A percentile compares a stretch with the other conserved stretches of the same genome.
Evolutionary conservation across 2,888 invertebrate genomes (phyloP).

Genomic region (Drosophila quinaria): DNA sequence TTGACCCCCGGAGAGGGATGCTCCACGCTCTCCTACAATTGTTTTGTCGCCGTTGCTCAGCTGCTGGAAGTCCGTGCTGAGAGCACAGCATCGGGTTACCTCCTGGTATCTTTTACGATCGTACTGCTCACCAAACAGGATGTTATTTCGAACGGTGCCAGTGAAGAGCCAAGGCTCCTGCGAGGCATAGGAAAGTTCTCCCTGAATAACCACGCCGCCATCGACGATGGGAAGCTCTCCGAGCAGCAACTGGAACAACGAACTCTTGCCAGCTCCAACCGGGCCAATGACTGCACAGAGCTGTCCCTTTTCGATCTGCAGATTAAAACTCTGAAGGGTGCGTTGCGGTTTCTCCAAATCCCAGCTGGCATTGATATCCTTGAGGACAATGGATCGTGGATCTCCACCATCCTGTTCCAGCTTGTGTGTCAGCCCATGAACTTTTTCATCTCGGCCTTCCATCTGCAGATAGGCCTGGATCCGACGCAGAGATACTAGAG

Average conservation of each 20-base stretch:
- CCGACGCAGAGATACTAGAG: slow-evolving; percentile 87
- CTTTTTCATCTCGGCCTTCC: slow-evolving; percentile 86
- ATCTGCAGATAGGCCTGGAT: slow-evolving; percentile 87
- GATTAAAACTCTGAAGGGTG: slow-evolving; percentile 87
- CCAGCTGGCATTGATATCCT: slow-evolving; percentile 86
- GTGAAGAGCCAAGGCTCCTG: slow-evolving; percentile 91
- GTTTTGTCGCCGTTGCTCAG: slow-evolving; percentile 90
- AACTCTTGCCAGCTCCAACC: slow-evolving; percentile 93
- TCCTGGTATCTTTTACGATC: slow-evolving; percentile 88
- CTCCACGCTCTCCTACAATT: slow-evolving; percentile 90
- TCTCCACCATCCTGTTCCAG: slow-evolving; percentile 59
- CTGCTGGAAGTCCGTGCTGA: slow-evolving; percentile 86
- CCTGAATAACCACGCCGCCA: slow-evolving; percentile 87
- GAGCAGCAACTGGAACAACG: slow-evolving; percentile 87
- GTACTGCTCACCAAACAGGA: slow-evolving; percentile 90
- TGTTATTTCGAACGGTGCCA: slow-evolving; percentile 90
- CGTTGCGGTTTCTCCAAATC: slow-evolving; percentile 86
- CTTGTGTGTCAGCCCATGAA: slow-evolving; percentile 79
- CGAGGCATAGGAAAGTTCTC: slow-evolving; percentile 88
- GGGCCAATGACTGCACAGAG: slow-evolving; percentile 94
- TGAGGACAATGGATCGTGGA: slow-evolving; percentile 84
- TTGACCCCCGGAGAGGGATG: slow-evolving; percentile 91
- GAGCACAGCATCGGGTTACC: slow-evolving; percentile 85
- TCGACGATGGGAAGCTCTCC: slow-evolving; percentile 87
- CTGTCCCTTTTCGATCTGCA: slow-evolving; percentile 88